These are phyloP conservation scores for Todiramphus saurophagus DNA, from an alignment of 2,113 vertebrate genomes.

Conservation along the genomic window DNA sequence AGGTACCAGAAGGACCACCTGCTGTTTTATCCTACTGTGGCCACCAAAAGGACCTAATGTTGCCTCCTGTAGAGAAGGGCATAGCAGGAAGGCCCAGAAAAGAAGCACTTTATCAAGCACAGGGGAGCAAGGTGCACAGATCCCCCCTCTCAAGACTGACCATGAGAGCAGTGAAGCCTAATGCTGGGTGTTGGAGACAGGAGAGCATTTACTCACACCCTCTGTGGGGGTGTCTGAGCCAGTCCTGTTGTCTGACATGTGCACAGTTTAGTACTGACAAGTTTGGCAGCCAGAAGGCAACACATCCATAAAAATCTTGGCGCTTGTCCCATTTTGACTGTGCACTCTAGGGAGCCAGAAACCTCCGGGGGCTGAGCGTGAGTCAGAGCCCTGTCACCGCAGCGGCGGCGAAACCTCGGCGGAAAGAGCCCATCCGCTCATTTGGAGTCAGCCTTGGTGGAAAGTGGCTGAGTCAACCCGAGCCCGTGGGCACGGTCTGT, in stretches of 20 bases:
- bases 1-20: background rate
- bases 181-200: background rate
- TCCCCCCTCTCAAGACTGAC: background rate
- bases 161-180: background rate
- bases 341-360: background rate
- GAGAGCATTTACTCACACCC: background rate
- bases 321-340: background rate
- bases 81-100: background rate
- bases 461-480: background rate
- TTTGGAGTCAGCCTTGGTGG: background rate
- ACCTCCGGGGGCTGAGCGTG: background rate
- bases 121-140: background rate
- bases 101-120: background rate
- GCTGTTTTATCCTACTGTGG: background rate
- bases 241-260: background rate
- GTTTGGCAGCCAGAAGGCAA: conserved; percentile 1
- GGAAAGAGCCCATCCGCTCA: background rate
- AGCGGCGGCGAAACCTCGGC: background rate
- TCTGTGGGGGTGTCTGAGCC: background rate
- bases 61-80: background rate
- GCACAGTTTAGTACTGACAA: background rate
- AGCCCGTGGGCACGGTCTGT: background rate
- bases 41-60: background rate
- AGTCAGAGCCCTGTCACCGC: background rate
- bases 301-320: background rate